A percentile compares a stretch with the other conserved stretches of the same genome.
These are phyloP conservation scores for Microhierax caerulescens DNA, from an alignment of 2,797 vertebrate genomes.

Conservation along the genomic window DNA sequence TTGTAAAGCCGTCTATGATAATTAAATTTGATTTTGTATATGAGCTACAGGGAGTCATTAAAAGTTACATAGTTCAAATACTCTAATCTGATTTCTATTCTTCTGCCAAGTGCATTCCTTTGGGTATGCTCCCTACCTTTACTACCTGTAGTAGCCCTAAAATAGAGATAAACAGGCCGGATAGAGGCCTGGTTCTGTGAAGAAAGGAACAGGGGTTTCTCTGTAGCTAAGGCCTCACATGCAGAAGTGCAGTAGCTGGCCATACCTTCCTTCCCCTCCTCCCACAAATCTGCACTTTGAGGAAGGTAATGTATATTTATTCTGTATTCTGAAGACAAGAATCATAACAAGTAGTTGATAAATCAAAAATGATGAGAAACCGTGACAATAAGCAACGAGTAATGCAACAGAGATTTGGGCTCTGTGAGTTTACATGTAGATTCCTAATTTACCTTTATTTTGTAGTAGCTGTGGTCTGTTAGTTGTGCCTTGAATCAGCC, in stretches of 20 bases:
- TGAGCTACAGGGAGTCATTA: neutral
- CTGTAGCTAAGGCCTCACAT: neutral
- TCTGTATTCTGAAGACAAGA: neutral
- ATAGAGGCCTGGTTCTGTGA: neutral
- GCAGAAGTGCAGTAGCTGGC: neutral
- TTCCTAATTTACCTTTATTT: neutral
- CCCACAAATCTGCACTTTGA: neutral
- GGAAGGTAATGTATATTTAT: neutral
- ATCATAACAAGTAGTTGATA: neutral
- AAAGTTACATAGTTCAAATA: neutral
- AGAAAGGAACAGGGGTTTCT: neutral
- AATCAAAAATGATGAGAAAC: neutral
- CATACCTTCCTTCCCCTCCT: neutral
- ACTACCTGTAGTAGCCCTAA: neutral
- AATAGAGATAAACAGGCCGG: neutral
- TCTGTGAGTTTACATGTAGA: neutral
- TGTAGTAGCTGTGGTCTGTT: neutral
- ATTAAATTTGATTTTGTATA: neutral
- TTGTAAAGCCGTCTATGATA: neutral
- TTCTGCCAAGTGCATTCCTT: neutral
- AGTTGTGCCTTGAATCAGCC: neutral
- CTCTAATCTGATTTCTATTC: neutral
- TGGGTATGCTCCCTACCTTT: neutral
- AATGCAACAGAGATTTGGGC: neutral
- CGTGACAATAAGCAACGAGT: neutral